These are phyloP conservation scores for Hiodon tergisus DNA, from an alignment of 2,113 vertebrate species.

Conservation along the genomic window DNA sequence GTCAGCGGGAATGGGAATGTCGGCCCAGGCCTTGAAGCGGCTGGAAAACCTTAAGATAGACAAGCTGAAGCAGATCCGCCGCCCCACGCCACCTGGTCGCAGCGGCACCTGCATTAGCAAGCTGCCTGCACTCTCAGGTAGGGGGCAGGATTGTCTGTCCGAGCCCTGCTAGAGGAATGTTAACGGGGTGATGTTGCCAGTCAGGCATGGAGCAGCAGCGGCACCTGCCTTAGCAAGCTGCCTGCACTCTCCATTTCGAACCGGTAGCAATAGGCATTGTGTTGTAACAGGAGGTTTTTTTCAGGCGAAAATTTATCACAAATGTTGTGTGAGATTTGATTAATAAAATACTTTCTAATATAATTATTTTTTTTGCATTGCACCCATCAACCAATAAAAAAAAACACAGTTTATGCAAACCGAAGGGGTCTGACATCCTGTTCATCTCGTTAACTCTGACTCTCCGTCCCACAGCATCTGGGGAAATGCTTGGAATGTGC, in stretches of 20 bases:
- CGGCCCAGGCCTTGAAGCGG: conserved; percentile 76
- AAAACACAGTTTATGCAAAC: not conserved
- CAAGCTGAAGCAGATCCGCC: conserved; percentile 82
- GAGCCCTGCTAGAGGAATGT: not conserved
- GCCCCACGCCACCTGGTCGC: conserved; percentile 61
- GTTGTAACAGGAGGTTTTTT: no score
- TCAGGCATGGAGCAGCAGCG: conserved; percentile 36
- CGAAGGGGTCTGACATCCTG: not conserved
- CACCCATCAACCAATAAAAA: not conserved
- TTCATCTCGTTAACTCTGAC: not conserved
- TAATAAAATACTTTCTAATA: no score
- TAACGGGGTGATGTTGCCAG: no score
- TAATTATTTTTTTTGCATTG: no score
- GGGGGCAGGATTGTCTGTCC: conserved; percentile 17
- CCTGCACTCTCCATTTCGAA: conserved; percentile 61
- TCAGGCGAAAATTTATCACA: no score
- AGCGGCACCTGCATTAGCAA: conserved; percentile 56
- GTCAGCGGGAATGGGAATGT: conserved; percentile 69
- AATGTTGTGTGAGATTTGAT: no score
- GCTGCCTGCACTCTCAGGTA: conserved; percentile 79
- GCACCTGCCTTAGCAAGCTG: conserved; percentile 62
- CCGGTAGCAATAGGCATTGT: not conserved
- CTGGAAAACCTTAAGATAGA: conserved; percentile 92
- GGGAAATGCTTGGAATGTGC: conserved; percentile 64
- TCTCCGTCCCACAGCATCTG: conserved; percentile 48